These are phyloP conservation scores for Tricholaema leucomelas DNA, from an alignment of 2,113 vertebrate genomes.

Conservation along the genomic window DNA sequence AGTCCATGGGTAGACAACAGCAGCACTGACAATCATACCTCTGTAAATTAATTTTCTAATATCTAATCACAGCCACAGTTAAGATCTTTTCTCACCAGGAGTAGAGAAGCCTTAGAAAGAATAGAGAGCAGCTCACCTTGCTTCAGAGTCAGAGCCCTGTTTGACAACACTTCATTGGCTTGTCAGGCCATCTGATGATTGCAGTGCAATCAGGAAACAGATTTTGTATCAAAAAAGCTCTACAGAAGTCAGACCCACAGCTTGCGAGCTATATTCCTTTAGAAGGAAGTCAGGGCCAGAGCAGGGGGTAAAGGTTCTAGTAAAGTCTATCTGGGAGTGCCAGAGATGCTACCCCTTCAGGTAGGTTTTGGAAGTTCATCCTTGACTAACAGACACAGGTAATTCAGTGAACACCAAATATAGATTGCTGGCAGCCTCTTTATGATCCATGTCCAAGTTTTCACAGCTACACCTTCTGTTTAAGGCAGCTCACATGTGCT, in stretches of 20 bases:
- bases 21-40: not conserved
- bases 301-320: not conserved
- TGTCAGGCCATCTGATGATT: not conserved
- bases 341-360: not conserved
- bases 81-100: not conserved
- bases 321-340: not conserved
- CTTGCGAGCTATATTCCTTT: not conserved
- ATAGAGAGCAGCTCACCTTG: not conserved
- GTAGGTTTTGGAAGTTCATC: no score
- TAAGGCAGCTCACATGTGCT: not conserved
- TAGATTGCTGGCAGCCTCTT: not conserved
- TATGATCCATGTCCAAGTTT: not conserved
- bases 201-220: not conserved
- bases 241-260: not conserved
- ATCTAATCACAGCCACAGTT: not conserved
- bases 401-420: not conserved
- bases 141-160: not conserved
- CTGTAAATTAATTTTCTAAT: not conserved
- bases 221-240: not conserved
- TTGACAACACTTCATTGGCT: not conserved
- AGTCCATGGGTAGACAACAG: not conserved
- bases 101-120: not conserved
- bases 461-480: not conserved
- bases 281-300: not conserved
- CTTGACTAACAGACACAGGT: not conserved